These are phyloP conservation scores for Orthosia cruda DNA, from an alignment of 2,888 invertebrate genomes.

Conservation along the genomic window DNA sequence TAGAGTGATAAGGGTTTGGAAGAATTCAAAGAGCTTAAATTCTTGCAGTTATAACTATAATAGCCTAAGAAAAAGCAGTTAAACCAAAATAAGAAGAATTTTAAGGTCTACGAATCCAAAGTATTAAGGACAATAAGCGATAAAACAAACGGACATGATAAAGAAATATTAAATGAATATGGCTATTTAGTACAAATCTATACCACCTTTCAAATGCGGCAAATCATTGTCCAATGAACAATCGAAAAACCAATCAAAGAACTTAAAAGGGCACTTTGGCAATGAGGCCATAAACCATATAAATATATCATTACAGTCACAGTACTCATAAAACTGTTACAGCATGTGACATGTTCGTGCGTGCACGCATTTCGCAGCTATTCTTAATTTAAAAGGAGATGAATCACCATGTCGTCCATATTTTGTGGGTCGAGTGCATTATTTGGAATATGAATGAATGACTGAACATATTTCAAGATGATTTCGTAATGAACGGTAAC, in stretches of 20 bases:
- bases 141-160: background rate
- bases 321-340: constrained; percentile 61
- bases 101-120: background rate
- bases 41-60: background rate
- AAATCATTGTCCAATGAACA: constrained; percentile 7
- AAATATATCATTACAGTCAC: constrained; percentile 37
- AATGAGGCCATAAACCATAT: constrained; percentile 23
- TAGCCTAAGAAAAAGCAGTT: background rate
- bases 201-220: background rate
- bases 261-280: constrained; percentile 37
- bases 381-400: constrained; percentile 70
- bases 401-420: constrained; percentile 64
- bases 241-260: constrained; percentile 24
- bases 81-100: background rate
- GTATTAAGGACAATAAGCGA: background rate
- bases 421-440: constrained; percentile 59
- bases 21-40: background rate
- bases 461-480: constrained; percentile 52
- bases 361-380: constrained; percentile 65
- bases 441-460: constrained; percentile 56
- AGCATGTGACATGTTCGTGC: constrained; percentile 63
- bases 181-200: background rate
- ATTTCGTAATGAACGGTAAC: constrained; percentile 42
- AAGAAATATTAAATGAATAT: background rate
- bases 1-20: background rate